phyloP scores from a whole-genome alignment of 2,113 vertebrate species.

The Phrynosoma blainvillii region DNA sequence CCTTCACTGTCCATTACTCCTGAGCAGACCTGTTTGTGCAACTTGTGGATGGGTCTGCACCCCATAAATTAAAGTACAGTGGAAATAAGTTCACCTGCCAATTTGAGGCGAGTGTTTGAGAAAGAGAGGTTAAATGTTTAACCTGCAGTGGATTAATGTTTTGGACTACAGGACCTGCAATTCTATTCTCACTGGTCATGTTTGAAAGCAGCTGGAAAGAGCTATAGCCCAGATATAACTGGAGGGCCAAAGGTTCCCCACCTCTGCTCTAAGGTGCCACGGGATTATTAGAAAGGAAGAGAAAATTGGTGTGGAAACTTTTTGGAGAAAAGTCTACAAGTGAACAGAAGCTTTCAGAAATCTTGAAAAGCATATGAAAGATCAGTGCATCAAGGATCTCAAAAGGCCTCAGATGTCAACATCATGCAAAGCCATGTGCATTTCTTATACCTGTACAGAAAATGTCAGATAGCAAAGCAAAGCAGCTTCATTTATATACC shows the following conservation, averaged over 20 bases:
- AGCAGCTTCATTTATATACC: too few relatives aligned
- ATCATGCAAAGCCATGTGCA: constrained; percentile 33
- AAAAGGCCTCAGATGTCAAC: constrained; percentile 29
- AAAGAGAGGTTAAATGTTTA: too few relatives aligned
- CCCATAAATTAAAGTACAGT: neutral
- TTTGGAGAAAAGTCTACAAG: neutral
- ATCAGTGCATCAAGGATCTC: constrained; percentile 29
- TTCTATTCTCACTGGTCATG: too few relatives aligned
- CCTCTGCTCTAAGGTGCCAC: neutral
- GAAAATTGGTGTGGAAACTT: neutral
- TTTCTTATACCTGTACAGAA: constrained; percentile 25
- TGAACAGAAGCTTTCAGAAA: neutral
- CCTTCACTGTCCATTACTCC: neutral
- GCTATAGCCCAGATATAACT: too few relatives aligned
- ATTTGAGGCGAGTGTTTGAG: neutral
- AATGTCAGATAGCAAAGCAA: neutral
- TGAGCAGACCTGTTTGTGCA: neutral
- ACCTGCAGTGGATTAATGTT: too few relatives aligned
- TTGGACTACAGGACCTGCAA: too few relatives aligned
- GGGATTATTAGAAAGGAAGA: neutral
- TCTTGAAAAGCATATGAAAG: constrained; percentile 28
- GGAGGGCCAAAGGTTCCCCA: neutral
- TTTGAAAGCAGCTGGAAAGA: too few relatives aligned
- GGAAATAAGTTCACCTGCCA: neutral
- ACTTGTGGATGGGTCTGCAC: neutral